Base-by-base conservation (phyloP, 2,797 vertebrate genomes). In the Cercopithecus hamlyni region DNA sequence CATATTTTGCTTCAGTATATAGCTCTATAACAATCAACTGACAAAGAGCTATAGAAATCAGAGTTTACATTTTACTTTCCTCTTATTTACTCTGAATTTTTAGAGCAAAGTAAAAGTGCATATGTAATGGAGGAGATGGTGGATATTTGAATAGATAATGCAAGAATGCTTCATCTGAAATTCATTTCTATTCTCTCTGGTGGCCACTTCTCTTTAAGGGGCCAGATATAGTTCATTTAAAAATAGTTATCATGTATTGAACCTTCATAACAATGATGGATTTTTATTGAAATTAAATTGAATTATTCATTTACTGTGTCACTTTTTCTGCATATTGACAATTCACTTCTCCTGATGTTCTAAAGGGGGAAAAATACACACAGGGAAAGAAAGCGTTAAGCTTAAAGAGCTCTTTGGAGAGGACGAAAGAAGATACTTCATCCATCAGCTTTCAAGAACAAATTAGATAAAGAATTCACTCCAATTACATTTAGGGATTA, bases 201-300 rank as follows among this genome's bases (percentile, higher is more conserved):
- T 94, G 95, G 70, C 88, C 91, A 93, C 39, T 48, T 96, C 90
- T 97, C 75, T 96, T 97, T 92, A 96, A 96, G 36, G 6, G 55
- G 86, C 45, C 64, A 97, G 95, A 94, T 80, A 95, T 33, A 55
- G 94, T 91, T 97, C 95, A 96, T 97, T 97, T 97, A 81, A 97
- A 97, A 96, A 95, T 67, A 97, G 95, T 97, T 97, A 97, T 36
- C n/a, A 93, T 17, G 26, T 85, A 94, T 20, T 95, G 86, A 92
- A 96, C 96, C 95, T 97, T 97, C 90, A 85, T 97, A 97, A 97
- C 83, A 82, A 89, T 93, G 95, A 96, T 77, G 30, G 19, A 80
- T 84, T 97, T 83, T 97, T 94, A 73, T 84, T 89, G 88, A 96
- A 97, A 86, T 61, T 39, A 55, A 97, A 93, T 3, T 97, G 88